Evolutionary conservation across 2,113 vertebrate species (phyloP).

Genomic region (Serinus canaria): DNA sequence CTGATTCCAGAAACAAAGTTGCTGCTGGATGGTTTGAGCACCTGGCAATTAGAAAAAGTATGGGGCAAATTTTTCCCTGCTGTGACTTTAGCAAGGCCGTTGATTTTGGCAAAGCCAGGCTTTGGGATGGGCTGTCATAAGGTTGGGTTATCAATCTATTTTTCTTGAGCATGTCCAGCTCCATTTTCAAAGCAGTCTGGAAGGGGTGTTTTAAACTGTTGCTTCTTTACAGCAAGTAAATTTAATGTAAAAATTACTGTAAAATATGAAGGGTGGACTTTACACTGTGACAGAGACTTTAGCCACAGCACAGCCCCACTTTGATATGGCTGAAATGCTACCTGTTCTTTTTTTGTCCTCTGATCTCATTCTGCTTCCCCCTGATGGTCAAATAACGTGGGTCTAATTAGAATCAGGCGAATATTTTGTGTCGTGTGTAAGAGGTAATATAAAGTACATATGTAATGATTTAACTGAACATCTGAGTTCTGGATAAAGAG

Average conservation of each 20-base stretch:
- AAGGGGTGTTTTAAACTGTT: background rate
- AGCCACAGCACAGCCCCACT: background rate
- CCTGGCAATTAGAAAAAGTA: background rate
- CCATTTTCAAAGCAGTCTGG: background rate
- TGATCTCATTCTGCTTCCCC: conserved; percentile 27
- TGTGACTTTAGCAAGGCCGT: background rate
- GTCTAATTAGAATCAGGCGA: conserved; percentile 67
- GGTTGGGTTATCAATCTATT: background rate
- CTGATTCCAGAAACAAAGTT: background rate
- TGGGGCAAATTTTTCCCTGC: background rate
- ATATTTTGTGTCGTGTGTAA: conserved; percentile 67
- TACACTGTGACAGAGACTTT: background rate
- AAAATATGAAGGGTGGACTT: background rate
- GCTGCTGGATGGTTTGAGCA: background rate
- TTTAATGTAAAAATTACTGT: background rate
- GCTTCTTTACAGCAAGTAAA: background rate
- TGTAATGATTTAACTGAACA: conserved; percentile 50
- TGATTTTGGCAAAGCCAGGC: background rate
- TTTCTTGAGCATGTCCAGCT: background rate
- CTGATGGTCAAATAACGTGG: background rate
- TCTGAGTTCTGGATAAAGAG: conserved; percentile 46
- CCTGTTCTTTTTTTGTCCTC: background rate
- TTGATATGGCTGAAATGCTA: background rate
- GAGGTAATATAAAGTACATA: conserved; percentile 60
- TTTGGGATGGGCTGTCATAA: background rate